A percentile compares a stretch with the other conserved stretches of the same genome.
Evolutionary conservation across 2,888 invertebrate genomes (phyloP).

Genomic region (Latrodectus elegans): DNA sequence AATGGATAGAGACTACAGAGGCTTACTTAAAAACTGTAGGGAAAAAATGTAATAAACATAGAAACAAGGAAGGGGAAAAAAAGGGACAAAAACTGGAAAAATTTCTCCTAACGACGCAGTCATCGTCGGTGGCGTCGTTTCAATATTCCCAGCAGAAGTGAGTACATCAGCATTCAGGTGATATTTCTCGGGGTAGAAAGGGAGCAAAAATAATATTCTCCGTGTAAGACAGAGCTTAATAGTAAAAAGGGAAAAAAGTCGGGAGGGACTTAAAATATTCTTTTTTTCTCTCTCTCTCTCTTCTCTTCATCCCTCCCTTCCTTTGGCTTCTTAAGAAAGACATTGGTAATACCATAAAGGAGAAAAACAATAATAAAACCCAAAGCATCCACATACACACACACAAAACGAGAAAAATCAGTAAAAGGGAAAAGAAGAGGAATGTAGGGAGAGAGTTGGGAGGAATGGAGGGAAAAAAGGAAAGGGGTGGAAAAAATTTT

Average conservation of each 20-base stretch:
- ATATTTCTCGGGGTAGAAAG: constrained; percentile 25
- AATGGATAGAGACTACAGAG: constrained; percentile 58
- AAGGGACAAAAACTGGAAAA: constrained; percentile 15
- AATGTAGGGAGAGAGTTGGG: constrained; percentile 7
- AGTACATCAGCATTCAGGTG: constrained; percentile 57
- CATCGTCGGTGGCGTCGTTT: constrained; percentile 33
- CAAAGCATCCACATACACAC: constrained; percentile 16
- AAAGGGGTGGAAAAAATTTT: not conserved
- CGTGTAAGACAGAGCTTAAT: constrained; percentile 65
- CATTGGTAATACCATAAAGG: constrained; percentile 58
- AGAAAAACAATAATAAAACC: constrained; percentile 33
- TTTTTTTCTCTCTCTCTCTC: constrained; percentile 10
- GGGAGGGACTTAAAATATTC: constrained; percentile 24
- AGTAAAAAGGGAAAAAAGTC: constrained; percentile 49
- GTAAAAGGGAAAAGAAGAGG: constrained; percentile 29
- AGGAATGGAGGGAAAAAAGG: not conserved
- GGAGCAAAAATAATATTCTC: constrained; percentile 55
- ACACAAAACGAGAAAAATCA: constrained; percentile 61
- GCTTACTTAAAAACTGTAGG: constrained; percentile 60
- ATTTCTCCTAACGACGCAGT: constrained; percentile 62
- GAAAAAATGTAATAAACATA: constrained; percentile 23
- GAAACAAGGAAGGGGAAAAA: constrained; percentile 1
- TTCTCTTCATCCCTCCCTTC: not conserved
- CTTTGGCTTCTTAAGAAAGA: constrained; percentile 32
- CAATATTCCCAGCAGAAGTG: constrained; percentile 54